phyloP scores from a whole-genome alignment of 1,140 invertebrate genomes.

The Sesamia nonagrioides region DNA sequence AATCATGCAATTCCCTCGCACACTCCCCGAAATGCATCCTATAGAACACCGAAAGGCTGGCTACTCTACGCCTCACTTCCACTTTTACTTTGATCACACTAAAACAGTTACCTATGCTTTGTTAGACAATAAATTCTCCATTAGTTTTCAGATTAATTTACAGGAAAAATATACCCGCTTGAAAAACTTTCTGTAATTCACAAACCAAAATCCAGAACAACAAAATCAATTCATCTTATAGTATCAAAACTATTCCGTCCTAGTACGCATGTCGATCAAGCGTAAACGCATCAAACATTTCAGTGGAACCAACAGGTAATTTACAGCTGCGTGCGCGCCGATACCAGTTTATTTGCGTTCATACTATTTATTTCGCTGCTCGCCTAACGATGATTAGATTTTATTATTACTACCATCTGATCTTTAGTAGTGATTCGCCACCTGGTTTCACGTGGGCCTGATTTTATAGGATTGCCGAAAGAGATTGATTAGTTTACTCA shows the following conservation, averaged over 20 bases:
- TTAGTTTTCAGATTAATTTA: no score
- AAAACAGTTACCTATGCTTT: no score
- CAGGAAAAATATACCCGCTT: no score
- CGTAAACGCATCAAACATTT: slow-evolving; percentile 82
- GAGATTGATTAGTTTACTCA: slow-evolving; percentile 19
- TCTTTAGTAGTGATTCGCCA: slow-evolving; percentile 46
- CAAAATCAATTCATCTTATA: slow-evolving; percentile 23
- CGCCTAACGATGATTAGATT: slow-evolving; percentile 74
- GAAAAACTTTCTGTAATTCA: no score
- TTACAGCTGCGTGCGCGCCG: slow-evolving; percentile 61
- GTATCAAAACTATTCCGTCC: slow-evolving; percentile 55
- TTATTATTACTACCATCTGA: slow-evolving; percentile 66
- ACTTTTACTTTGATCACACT: no score
- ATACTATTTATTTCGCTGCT: slow-evolving; percentile 78
- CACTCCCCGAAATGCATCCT: no score
- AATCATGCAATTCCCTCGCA: no score
- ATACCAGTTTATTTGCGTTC: slow-evolving; percentile 76
- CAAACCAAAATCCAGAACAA: no score
- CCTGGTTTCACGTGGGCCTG: slow-evolving; percentile 31
- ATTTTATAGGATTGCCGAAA: neutral
- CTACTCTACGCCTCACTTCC: no score
- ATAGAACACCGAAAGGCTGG: no score
- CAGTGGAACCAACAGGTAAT: slow-evolving; percentile 85
- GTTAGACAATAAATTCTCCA: no score
- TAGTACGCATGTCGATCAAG: slow-evolving; percentile 72